A percentile compares a stretch with the other conserved stretches of the same genome.
phyloP scores from a whole-genome alignment of 1,140 invertebrate species.

The Mercenaria mercenaria region DNA sequence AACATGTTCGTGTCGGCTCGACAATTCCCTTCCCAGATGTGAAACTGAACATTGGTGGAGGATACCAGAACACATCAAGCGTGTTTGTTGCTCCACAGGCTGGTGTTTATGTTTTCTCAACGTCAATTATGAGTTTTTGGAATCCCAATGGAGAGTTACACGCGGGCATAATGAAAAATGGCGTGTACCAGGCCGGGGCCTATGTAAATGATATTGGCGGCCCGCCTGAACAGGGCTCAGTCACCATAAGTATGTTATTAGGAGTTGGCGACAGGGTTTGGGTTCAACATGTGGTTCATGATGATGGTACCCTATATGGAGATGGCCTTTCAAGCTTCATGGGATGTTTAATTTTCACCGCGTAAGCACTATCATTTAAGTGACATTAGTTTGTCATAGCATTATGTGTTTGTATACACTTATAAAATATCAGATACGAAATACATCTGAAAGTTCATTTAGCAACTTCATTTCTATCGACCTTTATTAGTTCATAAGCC shows the following conservation, averaged over 20 bases:
- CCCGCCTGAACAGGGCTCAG: background rate
- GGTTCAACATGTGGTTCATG: conserved; percentile 9
- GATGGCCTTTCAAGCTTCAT: conserved; percentile 20
- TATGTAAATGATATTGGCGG: conserved; percentile 9
- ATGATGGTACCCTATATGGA: background rate
- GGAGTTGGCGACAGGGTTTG: background rate
- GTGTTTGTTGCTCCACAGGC: background rate
- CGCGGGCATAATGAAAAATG: conserved; percentile 48
- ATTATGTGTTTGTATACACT: too few relatives aligned
- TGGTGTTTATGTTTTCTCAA: conserved; percentile 28
- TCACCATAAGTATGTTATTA: conserved; percentile 5
- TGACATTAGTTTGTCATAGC: too few relatives aligned
- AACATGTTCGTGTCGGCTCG: background rate
- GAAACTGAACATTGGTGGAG: conserved; percentile 41
- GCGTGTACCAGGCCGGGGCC: background rate
- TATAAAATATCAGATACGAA: too few relatives aligned
- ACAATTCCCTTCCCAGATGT: conserved; percentile 5
- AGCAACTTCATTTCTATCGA: too few relatives aligned
- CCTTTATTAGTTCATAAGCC: too few relatives aligned
- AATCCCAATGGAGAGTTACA: background rate
- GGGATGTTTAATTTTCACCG: conserved; percentile 7
- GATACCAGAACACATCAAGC: background rate
- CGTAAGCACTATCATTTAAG: too few relatives aligned
- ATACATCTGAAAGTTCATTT: too few relatives aligned
- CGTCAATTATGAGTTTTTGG: background rate